Base-by-base conservation (phyloP, 2,797 vertebrate species). In the Passerculus sandwichensis region DNA sequence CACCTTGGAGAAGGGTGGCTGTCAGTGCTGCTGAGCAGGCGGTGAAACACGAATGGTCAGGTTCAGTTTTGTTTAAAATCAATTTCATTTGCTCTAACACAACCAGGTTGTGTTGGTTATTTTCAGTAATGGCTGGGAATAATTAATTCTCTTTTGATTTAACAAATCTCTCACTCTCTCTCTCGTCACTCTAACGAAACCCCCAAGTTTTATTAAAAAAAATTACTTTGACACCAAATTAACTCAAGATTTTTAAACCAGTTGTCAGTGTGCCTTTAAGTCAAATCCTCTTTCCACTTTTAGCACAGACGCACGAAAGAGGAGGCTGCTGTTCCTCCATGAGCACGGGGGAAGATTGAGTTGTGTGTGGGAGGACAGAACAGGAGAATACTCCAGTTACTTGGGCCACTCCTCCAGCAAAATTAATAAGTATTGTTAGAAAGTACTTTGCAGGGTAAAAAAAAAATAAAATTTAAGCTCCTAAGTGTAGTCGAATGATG, bases 361-460 rank as follows among this genome's bases (percentile, higher is more conserved):
- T 53, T 85, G 91, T 90, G 92, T 15, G 94, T 96, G 75, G 92
- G 96, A 93, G 88, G 94, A 93, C 96, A 92, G 89, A 97, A 93
- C 77, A 84, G 96, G 95, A 94, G 85, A 97, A 88, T 90, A 92
- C 94, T 96, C 95, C 79, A 65, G 70, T 80, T 87, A 85, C 67
- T 96, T 92, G 50, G 85, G 91, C 96, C 93, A 96, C 91, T 80
- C 78, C 97, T 95, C 94, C 88, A 4, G 93, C 82, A 93, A 95
- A 97, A 94, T 97, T 96, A 97, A 83, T 96, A 96, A 96, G 74
- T 88, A 61, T 94, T 91, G 94, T 94, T 87, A 89, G 87, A 94
- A 96, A 88, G 92, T 90, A 85, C 61, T 94, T 97, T 77, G n/a
- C 32, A 73, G 45, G 48, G 13, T 17, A 6, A 34, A 14, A 65